A percentile compares a stretch with the other conserved stretches of the same genome.
These are phyloP conservation scores for Aplocera efformata DNA, from an alignment of 2,888 invertebrate genomes.

Conservation along the genomic window DNA sequence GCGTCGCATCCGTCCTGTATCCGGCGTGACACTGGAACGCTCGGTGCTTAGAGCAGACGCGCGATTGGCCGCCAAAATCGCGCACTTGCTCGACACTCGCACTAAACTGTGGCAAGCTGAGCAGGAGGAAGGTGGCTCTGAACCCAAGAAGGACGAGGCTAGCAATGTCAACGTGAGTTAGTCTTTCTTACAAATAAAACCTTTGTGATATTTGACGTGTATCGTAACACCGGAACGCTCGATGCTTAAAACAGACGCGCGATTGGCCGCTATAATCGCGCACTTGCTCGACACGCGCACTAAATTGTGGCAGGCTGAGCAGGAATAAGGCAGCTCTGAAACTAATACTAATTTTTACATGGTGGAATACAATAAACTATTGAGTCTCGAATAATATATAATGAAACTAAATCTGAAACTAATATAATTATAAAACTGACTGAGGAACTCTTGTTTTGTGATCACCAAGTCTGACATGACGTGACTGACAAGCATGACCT, in stretches of 20 bases:
- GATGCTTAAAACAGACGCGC: constrained; percentile 94
- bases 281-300: constrained; percentile 93
- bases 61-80: constrained; percentile 93
- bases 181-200: background rate
- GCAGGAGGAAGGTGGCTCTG: constrained; percentile 38
- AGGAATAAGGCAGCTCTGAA: constrained; percentile 38
- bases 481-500: constrained; percentile 91
- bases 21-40: constrained; percentile 94
- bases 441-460: no score
- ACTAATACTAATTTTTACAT: constrained; percentile 16
- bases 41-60: constrained; percentile 95
- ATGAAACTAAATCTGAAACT: no score
- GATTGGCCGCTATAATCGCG: constrained; percentile 94
- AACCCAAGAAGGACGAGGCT: constrained; percentile 21
- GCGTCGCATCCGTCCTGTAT: constrained; percentile 94
- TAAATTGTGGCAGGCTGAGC: constrained; percentile 83
- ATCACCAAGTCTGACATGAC: no score
- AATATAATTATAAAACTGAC: no score
- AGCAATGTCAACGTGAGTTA: constrained; percentile 39
- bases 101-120: constrained; percentile 85
- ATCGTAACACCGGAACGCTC: constrained; percentile 94
- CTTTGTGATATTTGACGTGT: constrained; percentile 85
- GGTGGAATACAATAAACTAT: no score
- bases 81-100: constrained; percentile 93
- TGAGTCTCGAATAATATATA: no score